These are phyloP conservation scores for Shargacucullia verbasci DNA, from an alignment of 2,888 invertebrate species.

Conservation along the genomic window DNA sequence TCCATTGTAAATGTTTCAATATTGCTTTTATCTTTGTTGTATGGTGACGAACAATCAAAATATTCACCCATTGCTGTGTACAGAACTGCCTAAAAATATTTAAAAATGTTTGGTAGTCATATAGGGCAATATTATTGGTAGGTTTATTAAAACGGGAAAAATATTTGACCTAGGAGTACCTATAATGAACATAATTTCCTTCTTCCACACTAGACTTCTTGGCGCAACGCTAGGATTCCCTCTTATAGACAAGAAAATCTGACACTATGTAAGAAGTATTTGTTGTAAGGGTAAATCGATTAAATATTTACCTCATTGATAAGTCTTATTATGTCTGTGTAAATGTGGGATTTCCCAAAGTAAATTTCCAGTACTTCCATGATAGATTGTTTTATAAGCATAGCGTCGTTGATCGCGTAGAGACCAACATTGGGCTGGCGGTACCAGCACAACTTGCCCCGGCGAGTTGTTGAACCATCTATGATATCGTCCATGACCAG, in stretches of 20 bases:
- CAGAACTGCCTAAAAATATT: conserved; percentile 4
- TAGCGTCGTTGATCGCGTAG: conserved; percentile 31
- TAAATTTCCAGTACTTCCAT: conserved; percentile 21
- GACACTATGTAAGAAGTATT: background rate
- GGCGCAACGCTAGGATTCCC: no score
- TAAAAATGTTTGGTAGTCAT: no score
- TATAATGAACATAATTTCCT: no score
- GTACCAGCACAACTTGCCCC: conserved; percentile 37
- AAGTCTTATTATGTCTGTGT: conserved; percentile 16
- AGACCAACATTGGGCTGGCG: conserved; percentile 14
- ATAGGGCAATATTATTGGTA: no score
- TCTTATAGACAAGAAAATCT: no score
- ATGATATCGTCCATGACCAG: conserved; percentile 30
- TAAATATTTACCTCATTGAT: conserved; percentile 27
- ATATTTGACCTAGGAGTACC: no score
- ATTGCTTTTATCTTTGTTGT: conserved; percentile 20
- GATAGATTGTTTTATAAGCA: conserved; percentile 23
- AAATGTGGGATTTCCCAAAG: conserved; percentile 19
- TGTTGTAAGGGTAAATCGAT: background rate
- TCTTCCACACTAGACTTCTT: no score
- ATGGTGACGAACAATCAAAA: conserved; percentile 8
- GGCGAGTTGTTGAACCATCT: conserved; percentile 20
- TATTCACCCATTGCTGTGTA: conserved; percentile 6
- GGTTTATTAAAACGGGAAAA: no score
- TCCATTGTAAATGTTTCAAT: conserved; percentile 15